A percentile compares a stretch with the other conserved stretches of the same genome.
These are phyloP conservation scores for Periplaneta americana DNA, from an alignment of 1,140 invertebrate species.

Conservation along the genomic window DNA sequence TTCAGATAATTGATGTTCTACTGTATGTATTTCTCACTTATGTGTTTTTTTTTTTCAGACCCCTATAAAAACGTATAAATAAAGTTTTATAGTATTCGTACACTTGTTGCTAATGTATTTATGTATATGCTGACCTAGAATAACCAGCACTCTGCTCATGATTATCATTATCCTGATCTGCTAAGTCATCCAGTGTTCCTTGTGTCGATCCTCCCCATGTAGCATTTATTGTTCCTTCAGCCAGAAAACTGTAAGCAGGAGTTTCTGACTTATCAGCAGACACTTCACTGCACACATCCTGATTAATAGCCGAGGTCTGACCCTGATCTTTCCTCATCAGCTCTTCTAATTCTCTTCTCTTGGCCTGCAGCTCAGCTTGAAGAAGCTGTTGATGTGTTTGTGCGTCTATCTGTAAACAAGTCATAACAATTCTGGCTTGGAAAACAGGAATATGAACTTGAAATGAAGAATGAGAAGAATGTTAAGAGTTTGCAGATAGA, in stretches of 20 bases:
- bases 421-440: too few species aligned
- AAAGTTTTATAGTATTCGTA: too few species aligned
- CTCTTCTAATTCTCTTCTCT: constrained; percentile 35
- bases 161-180: constrained; percentile 12
- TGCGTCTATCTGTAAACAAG: neutral
- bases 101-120: too few species aligned
- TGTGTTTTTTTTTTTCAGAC: too few species aligned
- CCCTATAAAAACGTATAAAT: too few species aligned
- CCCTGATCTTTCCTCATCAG: constrained; percentile 36
- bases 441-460: too few species aligned
- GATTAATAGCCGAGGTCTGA: constrained; percentile 31
- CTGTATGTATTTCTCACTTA: too few species aligned
- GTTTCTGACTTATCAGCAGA: constrained; percentile 14
- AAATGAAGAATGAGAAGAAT: too few species aligned
- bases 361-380: constrained; percentile 25
- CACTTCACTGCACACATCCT: constrained; percentile 24
- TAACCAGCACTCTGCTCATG: constrained; percentile 15
- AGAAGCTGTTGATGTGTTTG: constrained; percentile 9
- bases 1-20: too few species aligned
- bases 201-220: constrained; percentile 19
- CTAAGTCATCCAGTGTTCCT: constrained; percentile 17
- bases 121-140: neutral
- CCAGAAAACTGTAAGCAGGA: constrained; percentile 11
- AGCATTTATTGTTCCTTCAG: constrained; percentile 13
- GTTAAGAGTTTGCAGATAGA: too few species aligned